Conservation (phyloP, 2,113 vertebrate genomes). For the Mormyrus iriodes region DNA sequence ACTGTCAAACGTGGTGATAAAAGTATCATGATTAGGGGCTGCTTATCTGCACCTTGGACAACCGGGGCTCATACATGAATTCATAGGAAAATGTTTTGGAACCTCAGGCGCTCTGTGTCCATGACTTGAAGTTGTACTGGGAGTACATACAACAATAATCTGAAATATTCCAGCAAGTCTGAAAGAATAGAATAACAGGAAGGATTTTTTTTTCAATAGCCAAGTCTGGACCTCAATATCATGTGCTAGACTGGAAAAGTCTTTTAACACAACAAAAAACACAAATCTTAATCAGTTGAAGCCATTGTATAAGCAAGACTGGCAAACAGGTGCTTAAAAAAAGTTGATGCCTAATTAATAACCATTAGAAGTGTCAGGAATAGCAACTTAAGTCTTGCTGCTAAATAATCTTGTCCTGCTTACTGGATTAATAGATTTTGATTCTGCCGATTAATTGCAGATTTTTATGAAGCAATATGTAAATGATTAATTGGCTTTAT, state of each 20-base stretch:
- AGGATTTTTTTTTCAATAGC: background rate
- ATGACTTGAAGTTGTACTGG: background rate
- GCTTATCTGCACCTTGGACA: background rate
- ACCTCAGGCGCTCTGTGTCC: background rate
- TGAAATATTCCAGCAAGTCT: background rate
- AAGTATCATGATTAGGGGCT: background rate
- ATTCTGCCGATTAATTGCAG: background rate
- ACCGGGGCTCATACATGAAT: background rate
- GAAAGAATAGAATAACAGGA: background rate
- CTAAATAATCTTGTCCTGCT: background rate
- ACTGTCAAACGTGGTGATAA: background rate
- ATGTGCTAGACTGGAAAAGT: background rate
- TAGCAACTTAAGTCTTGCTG: background rate
- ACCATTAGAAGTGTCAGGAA: background rate
- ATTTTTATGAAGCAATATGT: background rate
- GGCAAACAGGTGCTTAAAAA: background rate
- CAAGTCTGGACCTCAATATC: background rate
- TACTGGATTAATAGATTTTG: background rate
- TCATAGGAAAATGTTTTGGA: background rate
- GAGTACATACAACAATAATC: background rate
- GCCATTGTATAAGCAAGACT: background rate
- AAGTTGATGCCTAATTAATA: background rate
- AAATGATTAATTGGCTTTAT: background rate
- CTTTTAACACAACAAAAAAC: background rate
- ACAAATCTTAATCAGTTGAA: background rate